phyloP scores from a whole-genome alignment of 2,113 vertebrate species.

The Climacteris rufus region DNA sequence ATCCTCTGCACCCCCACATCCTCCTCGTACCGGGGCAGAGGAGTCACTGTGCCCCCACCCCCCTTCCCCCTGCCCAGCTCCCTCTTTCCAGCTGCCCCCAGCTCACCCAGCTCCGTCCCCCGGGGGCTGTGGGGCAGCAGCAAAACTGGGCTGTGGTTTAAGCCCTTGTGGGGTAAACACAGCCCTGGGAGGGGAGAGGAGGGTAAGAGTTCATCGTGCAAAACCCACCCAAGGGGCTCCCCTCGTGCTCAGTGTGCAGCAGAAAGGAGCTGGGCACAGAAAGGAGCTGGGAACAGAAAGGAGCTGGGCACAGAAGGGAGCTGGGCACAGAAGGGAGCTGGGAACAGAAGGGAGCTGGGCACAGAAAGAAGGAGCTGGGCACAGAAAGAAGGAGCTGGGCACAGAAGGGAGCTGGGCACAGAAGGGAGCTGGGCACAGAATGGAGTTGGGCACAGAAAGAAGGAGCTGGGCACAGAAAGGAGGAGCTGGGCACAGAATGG shows the following conservation, averaged over 20 bases:
- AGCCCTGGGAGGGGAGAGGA: background rate
- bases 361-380: rapidly evolving
- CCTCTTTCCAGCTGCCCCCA: background rate
- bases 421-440: rapidly evolving
- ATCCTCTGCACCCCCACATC: background rate
- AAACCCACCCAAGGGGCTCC: background rate
- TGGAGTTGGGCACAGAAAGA: rapidly evolving
- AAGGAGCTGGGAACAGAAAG: too few relatives aligned
- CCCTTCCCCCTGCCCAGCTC: background rate
- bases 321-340: background rate
- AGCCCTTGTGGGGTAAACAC: background rate
- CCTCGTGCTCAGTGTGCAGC: rapidly evolving
- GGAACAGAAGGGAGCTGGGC: rapidly evolving
- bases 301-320: rapidly evolving
- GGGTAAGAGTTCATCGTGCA: rapidly evolving
- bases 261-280: rapidly evolving
- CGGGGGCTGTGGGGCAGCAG: rapidly evolving
- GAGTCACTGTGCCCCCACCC: background rate
- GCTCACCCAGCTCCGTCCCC: rapidly evolving
- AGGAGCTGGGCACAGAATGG: rapidly evolving
- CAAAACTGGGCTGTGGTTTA: background rate
- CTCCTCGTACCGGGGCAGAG: too few relatives aligned
- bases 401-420: rapidly evolving
- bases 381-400: rapidly evolving
- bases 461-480: rapidly evolving